phyloP scores from a whole-genome alignment of 2,797 vertebrate genomes.

The Prunella strophiata region DNA sequence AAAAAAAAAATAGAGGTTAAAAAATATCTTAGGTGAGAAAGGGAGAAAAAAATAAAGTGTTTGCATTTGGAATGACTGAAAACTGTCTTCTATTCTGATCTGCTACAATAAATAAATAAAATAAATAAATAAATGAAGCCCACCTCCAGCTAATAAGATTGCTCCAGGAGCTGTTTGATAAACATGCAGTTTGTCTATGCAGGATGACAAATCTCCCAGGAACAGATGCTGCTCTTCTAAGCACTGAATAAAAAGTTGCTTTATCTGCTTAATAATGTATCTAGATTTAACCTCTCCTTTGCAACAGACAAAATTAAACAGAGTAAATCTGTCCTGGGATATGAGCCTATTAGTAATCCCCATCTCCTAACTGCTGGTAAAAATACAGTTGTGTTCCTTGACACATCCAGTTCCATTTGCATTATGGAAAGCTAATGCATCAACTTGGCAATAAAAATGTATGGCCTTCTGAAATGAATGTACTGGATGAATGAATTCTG shows the following conservation, averaged over 20 bases:
- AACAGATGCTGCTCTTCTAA: background rate
- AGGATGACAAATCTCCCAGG: background rate
- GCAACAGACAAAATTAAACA: constrained; percentile 33
- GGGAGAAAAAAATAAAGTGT: rapidly evolving
- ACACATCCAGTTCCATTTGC: background rate
- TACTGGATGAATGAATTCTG: background rate
- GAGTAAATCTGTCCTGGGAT: constrained; percentile 38
- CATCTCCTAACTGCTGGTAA: constrained; percentile 8
- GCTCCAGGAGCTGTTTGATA: background rate
- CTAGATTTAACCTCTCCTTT: constrained; percentile 32
- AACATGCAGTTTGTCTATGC: background rate
- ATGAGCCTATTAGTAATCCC: constrained; percentile 12
- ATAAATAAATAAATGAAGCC: background rate
- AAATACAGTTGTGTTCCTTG: constrained; percentile 12
- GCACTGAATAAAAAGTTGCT: background rate
- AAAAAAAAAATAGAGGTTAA: rapidly evolving
- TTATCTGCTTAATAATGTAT: constrained; percentile 30
- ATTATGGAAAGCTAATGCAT: constrained; percentile 9
- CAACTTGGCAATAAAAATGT: constrained; percentile 14
- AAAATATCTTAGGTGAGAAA: background rate
- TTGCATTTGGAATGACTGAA: background rate
- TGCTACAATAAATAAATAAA: background rate
- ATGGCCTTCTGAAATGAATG: background rate
- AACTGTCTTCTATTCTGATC: background rate
- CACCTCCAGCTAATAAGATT: background rate